Percentiles rank a stretch among this genome's conserved stretches.
These are phyloP conservation scores for Tolmerus cingulatus DNA, from an alignment of 2,888 invertebrate genomes.

Conservation along the genomic window DNA sequence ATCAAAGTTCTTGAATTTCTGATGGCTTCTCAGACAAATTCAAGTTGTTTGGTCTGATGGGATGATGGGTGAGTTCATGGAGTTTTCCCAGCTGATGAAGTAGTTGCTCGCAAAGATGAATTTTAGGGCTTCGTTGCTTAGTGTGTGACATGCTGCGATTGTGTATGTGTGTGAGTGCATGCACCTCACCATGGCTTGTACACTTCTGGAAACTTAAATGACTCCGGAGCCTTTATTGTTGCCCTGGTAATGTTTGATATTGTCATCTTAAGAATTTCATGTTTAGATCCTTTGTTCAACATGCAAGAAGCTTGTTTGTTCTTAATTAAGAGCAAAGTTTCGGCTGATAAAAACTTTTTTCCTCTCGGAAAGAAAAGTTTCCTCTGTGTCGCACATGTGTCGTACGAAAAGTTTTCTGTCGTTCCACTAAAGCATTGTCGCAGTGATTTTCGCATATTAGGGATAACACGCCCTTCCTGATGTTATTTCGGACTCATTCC, in stretches of 20 bases:
- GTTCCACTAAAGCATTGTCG: background rate
- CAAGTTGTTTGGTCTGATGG: conserved; percentile 1
- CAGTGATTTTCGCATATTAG: background rate
- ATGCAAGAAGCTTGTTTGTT: background rate
- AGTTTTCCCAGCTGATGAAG: conserved; percentile 14
- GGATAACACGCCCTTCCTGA: background rate
- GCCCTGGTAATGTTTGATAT: conserved; percentile 26
- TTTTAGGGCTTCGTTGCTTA: background rate
- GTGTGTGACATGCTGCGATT: background rate
- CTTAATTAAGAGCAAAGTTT: conserved; percentile 34
- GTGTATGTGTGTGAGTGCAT: background rate
- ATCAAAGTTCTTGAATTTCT: conserved; percentile 40
- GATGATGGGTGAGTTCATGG: background rate
- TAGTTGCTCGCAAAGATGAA: background rate
- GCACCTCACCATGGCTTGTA: background rate
- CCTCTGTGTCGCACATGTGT: background rate
- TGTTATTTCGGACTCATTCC: background rate
- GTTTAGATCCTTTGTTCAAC: conserved; percentile 14
- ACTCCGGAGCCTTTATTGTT: conserved; percentile 10
- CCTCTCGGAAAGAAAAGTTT: background rate
- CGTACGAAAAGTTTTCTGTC: background rate
- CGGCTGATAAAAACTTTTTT: background rate
- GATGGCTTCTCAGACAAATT: conserved; percentile 38
- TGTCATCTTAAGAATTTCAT: conserved; percentile 31
- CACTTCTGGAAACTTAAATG: conserved; percentile 23